These are phyloP conservation scores for Pandemis heparana DNA, from an alignment of 2,888 invertebrate species.

Conservation along the genomic window DNA sequence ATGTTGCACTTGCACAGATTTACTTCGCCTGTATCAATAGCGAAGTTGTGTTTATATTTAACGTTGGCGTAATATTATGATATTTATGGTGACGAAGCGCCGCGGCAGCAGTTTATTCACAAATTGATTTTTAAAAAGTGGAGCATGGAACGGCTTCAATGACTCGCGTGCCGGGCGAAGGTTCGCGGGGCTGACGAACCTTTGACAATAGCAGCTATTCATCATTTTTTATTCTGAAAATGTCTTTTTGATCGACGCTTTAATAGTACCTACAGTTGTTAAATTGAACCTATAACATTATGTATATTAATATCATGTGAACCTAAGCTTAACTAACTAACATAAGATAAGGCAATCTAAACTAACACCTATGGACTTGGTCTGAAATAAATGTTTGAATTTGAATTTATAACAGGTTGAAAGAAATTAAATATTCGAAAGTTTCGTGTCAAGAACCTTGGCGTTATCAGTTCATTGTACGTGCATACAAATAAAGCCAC, in stretches of 20 bases:
- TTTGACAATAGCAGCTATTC: conserved; percentile 12
- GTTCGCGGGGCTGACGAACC: conserved; percentile 20
- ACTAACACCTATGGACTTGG: no score
- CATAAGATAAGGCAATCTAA: no score
- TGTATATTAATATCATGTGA: no score
- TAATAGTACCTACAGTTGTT: neutral
- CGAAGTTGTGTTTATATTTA: neutral
- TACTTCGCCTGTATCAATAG: neutral
- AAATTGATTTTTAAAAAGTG: conserved; percentile 14
- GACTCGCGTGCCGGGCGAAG: neutral
- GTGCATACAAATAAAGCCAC: no score
- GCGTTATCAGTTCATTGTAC: neutral
- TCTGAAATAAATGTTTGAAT: no score
- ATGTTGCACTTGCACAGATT: neutral
- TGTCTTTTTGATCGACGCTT: conserved; percentile 10
- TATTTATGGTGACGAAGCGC: neutral
- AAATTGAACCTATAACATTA: neutral
- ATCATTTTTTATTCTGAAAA: conserved; percentile 14
- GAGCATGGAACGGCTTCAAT: conserved; percentile 1
- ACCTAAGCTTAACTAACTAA: no score
- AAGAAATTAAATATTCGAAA: neutral
- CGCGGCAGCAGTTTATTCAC: neutral
- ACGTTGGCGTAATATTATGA: neutral
- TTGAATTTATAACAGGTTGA: neutral
- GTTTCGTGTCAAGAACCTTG: neutral